A percentile compares a stretch with the other conserved stretches of the same genome.
These are phyloP conservation scores for Emydoidea blandingii DNA, from an alignment of 2,797 vertebrate genomes.

Conservation along the genomic window DNA sequence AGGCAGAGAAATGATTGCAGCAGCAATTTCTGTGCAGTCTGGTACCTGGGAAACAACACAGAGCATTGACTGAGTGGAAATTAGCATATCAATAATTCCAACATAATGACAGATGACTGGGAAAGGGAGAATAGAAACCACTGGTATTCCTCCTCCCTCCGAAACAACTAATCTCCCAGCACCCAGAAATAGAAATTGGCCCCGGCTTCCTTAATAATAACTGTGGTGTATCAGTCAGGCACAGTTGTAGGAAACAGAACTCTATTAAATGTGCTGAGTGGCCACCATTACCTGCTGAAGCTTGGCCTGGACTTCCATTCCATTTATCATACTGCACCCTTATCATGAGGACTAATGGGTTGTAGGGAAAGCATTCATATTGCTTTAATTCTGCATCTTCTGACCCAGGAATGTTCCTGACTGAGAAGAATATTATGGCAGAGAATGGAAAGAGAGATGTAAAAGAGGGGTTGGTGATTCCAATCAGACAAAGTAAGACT, in stretches of 20 bases:
- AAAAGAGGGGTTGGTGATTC: background rate
- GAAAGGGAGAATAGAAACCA: fast-evolving
- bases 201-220: background rate
- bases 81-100: background rate
- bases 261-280: background rate
- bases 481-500: background rate
- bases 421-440: background rate
- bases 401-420: fast-evolving
- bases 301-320: background rate
- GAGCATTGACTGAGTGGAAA: background rate
- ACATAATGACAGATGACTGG: background rate
- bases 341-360: background rate
- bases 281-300: background rate
- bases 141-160: background rate
- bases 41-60: background rate
- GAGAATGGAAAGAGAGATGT: background rate
- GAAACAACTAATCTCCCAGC: background rate
- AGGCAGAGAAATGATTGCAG: background rate
- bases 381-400: background rate
- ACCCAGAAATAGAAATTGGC: background rate
- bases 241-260: background rate
- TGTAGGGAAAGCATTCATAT: background rate
- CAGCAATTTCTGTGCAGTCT: background rate
- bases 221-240: background rate
- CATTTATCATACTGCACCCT: background rate